Conservation (phyloP, 2,888 invertebrate genomes). For the Sipha maydis region DNA sequence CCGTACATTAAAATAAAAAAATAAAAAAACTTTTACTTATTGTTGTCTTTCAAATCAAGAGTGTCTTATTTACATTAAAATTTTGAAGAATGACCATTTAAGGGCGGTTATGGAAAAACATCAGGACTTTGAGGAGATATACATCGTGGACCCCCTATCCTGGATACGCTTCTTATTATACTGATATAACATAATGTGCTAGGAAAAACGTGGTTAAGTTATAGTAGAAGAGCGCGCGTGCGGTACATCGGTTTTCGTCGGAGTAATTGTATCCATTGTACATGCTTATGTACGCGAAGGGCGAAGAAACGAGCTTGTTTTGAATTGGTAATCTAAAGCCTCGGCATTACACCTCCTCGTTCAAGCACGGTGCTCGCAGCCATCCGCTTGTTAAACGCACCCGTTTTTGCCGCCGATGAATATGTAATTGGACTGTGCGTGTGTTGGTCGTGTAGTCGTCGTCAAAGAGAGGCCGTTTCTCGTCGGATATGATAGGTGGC, state of each 20-base stretch:
- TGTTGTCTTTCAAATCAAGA: no score
- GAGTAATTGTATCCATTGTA: constrained; percentile 34
- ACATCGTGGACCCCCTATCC: no score
- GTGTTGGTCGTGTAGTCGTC: background rate
- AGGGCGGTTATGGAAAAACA: no score
- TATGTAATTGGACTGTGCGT: constrained; percentile 53
- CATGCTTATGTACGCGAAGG: background rate
- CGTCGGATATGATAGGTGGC: background rate
- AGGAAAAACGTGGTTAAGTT: background rate
- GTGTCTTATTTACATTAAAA: no score
- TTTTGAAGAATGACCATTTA: no score
- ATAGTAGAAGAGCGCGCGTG: background rate
- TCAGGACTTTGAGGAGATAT: no score
- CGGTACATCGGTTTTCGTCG: background rate
- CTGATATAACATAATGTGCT: no score
- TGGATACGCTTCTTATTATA: no score
- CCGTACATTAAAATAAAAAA: no score
- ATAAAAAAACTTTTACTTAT: no score
- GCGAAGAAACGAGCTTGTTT: constrained; percentile 51
- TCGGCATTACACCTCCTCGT: background rate
- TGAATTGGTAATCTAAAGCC: constrained; percentile 55
- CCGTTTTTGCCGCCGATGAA: constrained; percentile 53
- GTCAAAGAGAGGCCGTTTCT: background rate
- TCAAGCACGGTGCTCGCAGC: background rate
- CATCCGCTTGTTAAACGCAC: constrained; percentile 53